Evolutionary conservation across 1,140 invertebrate species (phyloP), one percentile per base, ranked within the genome.

Genomic region (Hylyphantes graminicola): DNA sequence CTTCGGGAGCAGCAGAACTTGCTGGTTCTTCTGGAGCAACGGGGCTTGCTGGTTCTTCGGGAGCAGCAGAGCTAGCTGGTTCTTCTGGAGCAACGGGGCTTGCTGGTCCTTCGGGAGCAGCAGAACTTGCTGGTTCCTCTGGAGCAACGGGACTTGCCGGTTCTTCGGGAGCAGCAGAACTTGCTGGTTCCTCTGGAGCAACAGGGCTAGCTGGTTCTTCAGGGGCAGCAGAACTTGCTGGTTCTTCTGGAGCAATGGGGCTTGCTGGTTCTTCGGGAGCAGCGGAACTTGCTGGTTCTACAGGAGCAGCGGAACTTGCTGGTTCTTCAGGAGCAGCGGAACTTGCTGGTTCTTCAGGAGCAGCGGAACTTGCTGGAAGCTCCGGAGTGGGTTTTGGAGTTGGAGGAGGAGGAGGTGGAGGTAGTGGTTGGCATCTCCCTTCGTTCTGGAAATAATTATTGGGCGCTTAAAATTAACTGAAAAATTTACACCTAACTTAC

Each of bases 381-480:
- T 75, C 50, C 64, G 75, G 75, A 15, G 75, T 63, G n/a, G 51
- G 12, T 50, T 63, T 79, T 12, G 76, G 67, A 68, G 76, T 55
- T 17, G 70, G 70, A 73, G 70, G 70, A 17, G 77, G 75, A 35
- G 77, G 77, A 19, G 70, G 70, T 55, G 70, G 70, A 17, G 77
- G 75, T 15, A 67, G 77, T 0, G 17, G 35, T 17, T 80, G 77
- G 13, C 77, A 80, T n/a, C 57, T 50, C 13, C 77, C 77, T 2
- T 57, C 3, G 65, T 80, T 80, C 77, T 80, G 19, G 35, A 59
- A 7, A 35, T 35, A 35, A 35, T 35, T 35, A 35, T 35, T 35
- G 35, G 35, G 35, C 35, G 35, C 35, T 35, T 35, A 35, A 35
- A 35, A 35, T 35, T 2, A 35, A 35, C 35, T 2, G 35, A 35